Percentiles rank a stretch among this genome's conserved stretches.
These are phyloP conservation scores for Merluccius polli DNA, from an alignment of 2,797 vertebrate genomes.

Conservation along the genomic window DNA sequence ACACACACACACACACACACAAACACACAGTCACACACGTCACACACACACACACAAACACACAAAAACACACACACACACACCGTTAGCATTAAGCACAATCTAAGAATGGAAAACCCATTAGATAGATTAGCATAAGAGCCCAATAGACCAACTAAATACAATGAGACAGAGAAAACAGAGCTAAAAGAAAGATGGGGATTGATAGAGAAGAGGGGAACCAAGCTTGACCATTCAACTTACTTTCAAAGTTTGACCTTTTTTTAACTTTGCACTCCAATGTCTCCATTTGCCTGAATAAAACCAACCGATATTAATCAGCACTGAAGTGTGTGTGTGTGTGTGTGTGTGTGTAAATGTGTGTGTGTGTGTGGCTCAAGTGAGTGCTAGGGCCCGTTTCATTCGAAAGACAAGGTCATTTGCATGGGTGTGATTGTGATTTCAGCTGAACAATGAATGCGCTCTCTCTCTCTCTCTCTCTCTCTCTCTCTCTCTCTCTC, in stretches of 20 bases:
- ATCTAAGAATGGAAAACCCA: background rate
- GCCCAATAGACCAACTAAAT: constrained; percentile 6
- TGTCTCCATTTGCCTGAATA: constrained; percentile 46
- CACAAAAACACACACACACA: background rate
- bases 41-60: too few relatives aligned
- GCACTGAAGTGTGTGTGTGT: constrained; percentile 19
- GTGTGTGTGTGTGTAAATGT: constrained; percentile 2
- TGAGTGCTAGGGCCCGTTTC: background rate
- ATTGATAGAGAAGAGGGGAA: constrained; percentile 37
- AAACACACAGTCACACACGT: too few relatives aligned
- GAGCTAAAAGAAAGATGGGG: constrained; percentile 17
- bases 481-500: background rate
- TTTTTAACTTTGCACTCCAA: constrained; percentile 53
- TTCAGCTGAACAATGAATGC: background rate
- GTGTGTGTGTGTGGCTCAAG: background rate
- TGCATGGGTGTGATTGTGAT: background rate
- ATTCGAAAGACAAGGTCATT: background rate
- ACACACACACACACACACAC: too few relatives aligned
- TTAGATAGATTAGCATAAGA: background rate
- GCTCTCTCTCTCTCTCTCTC: background rate
- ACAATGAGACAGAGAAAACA: background rate
- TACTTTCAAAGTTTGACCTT: constrained; percentile 43
- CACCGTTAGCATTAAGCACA: background rate
- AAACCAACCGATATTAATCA: constrained; percentile 7
- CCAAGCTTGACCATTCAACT: constrained; percentile 21